These are phyloP conservation scores for Leucosticte australis DNA, from an alignment of 2,113 vertebrate species.

Conservation along the genomic window DNA sequence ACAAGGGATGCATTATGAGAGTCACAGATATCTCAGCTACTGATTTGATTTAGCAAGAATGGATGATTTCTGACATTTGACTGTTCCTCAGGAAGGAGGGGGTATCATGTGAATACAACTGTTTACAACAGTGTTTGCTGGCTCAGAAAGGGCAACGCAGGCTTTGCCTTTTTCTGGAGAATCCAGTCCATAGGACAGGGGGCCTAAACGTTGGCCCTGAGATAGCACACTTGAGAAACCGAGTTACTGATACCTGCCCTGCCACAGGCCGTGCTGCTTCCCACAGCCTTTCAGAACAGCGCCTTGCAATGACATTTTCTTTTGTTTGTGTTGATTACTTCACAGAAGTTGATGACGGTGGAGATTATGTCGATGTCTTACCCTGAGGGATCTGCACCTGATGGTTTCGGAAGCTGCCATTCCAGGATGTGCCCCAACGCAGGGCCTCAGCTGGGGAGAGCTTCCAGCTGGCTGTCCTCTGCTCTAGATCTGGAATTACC, in stretches of 20 bases:
- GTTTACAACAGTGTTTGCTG: neutral
- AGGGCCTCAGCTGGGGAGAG: neutral
- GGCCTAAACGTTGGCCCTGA: rapidly evolving
- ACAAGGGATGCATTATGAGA: neutral
- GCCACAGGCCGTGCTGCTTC: neutral
- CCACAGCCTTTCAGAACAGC: neutral
- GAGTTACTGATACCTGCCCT: neutral
- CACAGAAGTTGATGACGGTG: neutral
- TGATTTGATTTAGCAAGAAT: neutral
- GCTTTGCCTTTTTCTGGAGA: neutral
- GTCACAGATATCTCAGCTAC: neutral
- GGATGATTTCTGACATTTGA: neutral
- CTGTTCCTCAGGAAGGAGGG: neutral
- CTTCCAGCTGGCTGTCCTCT: neutral
- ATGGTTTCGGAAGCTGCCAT: rapidly evolving
- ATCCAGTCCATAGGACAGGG: neutral
- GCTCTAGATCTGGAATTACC: neutral
- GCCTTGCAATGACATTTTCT: neutral
- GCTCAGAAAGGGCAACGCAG: neutral
- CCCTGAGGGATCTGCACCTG: neutral
- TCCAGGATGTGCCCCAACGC: neutral
- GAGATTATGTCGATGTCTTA: neutral
- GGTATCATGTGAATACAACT: neutral
- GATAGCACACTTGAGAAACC: neutral
- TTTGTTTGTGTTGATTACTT: neutral